Conservation (phyloP, 2,888 invertebrate genomes). For the Hypolimnas misippus region DNA sequence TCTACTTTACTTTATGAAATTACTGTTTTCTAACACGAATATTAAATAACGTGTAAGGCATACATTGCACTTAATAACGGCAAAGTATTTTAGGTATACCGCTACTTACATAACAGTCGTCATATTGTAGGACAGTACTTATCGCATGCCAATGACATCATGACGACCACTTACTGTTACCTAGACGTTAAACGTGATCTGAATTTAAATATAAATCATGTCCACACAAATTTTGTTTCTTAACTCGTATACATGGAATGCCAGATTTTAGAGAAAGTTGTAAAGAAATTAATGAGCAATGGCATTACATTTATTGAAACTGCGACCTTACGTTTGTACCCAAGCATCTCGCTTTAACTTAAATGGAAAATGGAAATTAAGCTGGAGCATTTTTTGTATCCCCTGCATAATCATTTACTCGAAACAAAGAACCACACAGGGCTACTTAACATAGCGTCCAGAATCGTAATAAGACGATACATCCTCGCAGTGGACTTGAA, state of each 20-base stretch:
- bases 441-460: constrained; percentile 25
- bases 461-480: constrained; percentile 29
- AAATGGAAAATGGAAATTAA: constrained; percentile 30
- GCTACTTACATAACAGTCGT: constrained; percentile 59
- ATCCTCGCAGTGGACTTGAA: constrained; percentile 30
- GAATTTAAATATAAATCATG: constrained; percentile 54
- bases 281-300: constrained; percentile 9
- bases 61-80: constrained; percentile 27
- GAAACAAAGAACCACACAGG: constrained; percentile 38
- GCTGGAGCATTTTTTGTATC: constrained; percentile 28
- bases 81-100: constrained; percentile 40
- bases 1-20: background rate
- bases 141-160: constrained; percentile 79
- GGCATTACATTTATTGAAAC: background rate
- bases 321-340: constrained; percentile 18
- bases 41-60: background rate
- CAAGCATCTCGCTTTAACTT: constrained; percentile 15
- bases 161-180: constrained; percentile 72
- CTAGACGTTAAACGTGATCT: constrained; percentile 67
- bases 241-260: constrained; percentile 15
- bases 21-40: background rate
- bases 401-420: constrained; percentile 38
- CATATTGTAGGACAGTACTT: constrained; percentile 63
- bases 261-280: constrained; percentile 21
- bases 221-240: constrained; percentile 26